Evolutionary conservation across 2,797 vertebrate species (phyloP).

Genomic region (Gobionotothen gibberifrons): DNA sequence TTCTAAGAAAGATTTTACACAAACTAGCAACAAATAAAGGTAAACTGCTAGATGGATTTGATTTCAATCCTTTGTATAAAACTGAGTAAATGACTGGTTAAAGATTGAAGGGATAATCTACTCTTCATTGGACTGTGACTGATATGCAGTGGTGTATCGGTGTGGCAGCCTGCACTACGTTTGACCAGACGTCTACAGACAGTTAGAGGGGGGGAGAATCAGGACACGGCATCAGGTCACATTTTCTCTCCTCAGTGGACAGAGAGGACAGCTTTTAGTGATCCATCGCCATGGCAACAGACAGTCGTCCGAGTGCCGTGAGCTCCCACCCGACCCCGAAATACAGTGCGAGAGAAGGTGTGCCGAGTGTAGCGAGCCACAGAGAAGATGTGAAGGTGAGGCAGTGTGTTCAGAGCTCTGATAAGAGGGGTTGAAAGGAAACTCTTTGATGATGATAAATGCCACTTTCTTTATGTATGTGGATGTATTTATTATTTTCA

Average conservation of each 20-base stretch:
- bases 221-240: conserved; percentile 58
- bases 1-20: not conserved
- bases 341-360: conserved; percentile 45
- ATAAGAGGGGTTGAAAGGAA: not conserved
- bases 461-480: not conserved
- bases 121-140: conserved; percentile 7
- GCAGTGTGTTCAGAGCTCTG: conserved; percentile 7
- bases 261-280: conserved; percentile 32
- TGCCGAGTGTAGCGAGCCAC: conserved; percentile 42
- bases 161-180: not conserved
- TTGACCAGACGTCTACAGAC: conserved; percentile 20
- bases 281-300: conserved; percentile 73
- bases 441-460: conserved; percentile 4
- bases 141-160: not conserved
- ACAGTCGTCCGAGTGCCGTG: conserved; percentile 50
- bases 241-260: conserved; percentile 56
- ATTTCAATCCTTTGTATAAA: not conserved
- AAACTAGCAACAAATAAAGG: not conserved
- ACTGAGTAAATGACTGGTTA: not conserved
- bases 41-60: not conserved
- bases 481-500: not conserved
- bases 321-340: conserved; percentile 13
- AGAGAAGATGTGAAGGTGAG: conserved; percentile 20
- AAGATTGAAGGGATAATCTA: not conserved
- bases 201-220: conserved; percentile 43